Conservation (phyloP, 2,888 invertebrate genomes). For the Eugnorisma glareosa region DNA sequence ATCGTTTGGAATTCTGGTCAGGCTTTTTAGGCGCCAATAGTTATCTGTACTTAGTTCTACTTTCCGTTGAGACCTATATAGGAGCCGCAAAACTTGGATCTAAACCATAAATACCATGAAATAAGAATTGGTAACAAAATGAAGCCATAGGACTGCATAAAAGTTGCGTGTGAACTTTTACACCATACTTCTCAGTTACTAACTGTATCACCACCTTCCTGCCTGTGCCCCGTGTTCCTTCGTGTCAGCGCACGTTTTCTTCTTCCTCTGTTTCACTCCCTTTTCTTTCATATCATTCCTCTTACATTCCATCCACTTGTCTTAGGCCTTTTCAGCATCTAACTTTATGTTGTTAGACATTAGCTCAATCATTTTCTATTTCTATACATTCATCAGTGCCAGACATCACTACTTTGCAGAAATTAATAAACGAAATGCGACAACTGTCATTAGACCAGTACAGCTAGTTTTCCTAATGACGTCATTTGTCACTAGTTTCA, state of each 20-base stretch:
- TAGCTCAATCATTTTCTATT: slow-evolving; percentile 26
- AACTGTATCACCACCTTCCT: background rate
- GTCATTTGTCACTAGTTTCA: slow-evolving; percentile 47
- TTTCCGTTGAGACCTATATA: background rate
- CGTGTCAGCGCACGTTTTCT: background rate
- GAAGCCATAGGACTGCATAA: background rate
- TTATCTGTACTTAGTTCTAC: background rate
- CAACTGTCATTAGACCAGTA: slow-evolving; percentile 40
- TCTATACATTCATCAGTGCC: slow-evolving; percentile 17
- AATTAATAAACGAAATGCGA: slow-evolving; percentile 39
- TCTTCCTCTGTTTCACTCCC: background rate
- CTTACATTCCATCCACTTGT: background rate
- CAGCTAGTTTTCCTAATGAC: slow-evolving; percentile 42
- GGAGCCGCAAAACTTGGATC: background rate
- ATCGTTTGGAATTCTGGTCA: background rate
- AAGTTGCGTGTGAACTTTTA: background rate
- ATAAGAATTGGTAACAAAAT: background rate
- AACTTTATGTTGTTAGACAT: background rate
- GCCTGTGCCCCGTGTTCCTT: background rate
- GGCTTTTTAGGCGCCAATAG: background rate
- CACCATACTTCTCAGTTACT: background rate
- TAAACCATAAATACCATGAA: background rate
- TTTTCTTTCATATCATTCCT: background rate
- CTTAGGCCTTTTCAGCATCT: background rate
- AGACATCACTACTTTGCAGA: slow-evolving; percentile 16